Percentiles rank a stretch among this genome's conserved stretches.
Evolutionary conservation across 2,113 vertebrate genomes (phyloP).

Genomic region (Xenotilapia caudafasciata): DNA sequence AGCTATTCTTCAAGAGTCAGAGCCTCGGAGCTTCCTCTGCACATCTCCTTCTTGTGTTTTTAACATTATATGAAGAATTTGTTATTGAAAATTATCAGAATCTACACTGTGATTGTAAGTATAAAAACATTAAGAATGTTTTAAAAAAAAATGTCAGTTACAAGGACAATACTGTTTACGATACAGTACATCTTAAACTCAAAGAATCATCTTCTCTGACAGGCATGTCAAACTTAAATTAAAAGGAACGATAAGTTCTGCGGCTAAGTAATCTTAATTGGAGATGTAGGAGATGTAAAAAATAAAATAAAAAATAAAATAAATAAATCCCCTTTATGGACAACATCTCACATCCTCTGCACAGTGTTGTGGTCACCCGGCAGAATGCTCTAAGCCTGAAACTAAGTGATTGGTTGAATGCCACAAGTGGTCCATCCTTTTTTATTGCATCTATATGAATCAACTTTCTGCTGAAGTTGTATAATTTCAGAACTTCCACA

Average conservation of each 20-base stretch:
- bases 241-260: not conserved
- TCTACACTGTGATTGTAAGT: not conserved
- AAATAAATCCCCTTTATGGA: not conserved
- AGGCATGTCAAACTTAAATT: not conserved
- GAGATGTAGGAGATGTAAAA: not conserved
- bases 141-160: rapidly evolving
- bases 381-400: not conserved
- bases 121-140: not conserved
- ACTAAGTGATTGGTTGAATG: rapidly evolving
- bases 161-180: not conserved
- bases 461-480: not conserved
- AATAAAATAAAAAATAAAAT: not conserved
- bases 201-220: not conserved
- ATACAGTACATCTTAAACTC: rapidly evolving
- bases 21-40: rapidly evolving
- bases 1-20: not conserved
- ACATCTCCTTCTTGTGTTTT: not conserved
- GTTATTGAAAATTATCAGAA: not conserved
- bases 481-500: not conserved
- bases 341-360: not conserved
- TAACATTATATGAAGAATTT: not conserved
- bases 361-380: not conserved
- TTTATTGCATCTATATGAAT: not conserved
- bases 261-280: rapidly evolving
- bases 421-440: too few relatives aligned